A percentile compares a stretch with the other conserved stretches of the same genome.
These are phyloP conservation scores for Ctenodactylus gundi DNA, from an alignment of 2,113 vertebrate species.

Conservation along the genomic window DNA sequence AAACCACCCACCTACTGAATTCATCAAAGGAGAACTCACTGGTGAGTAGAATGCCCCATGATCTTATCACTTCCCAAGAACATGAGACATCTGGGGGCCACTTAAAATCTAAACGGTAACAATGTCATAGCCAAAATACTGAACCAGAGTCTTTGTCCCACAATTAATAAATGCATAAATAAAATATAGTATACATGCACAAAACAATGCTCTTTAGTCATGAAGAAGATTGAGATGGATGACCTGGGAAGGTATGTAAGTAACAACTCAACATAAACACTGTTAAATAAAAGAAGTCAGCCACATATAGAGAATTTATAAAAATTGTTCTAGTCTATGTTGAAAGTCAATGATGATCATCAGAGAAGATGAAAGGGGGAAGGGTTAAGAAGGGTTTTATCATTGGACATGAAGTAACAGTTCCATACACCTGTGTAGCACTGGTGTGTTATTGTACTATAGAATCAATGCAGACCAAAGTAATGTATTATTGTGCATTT, in stretches of 20 bases:
- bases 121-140: not conserved
- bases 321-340: not conserved
- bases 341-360: not conserved
- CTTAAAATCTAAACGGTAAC: too few relatives aligned
- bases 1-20: too few relatives aligned
- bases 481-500: not conserved
- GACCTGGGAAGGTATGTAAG: too few relatives aligned
- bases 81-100: too few relatives aligned
- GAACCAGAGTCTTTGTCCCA: not conserved
- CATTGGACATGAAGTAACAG: not conserved
- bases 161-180: not conserved
- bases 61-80: too few relatives aligned
- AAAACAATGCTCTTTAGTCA: not conserved
- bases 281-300: not conserved
- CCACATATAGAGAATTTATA: not conserved
- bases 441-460: accelerated
- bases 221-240: not conserved
- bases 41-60: too few relatives aligned
- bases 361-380: not conserved
- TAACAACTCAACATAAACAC: too few relatives aligned
- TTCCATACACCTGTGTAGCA: not conserved
- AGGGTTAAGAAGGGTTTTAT: not conserved
- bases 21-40: too few relatives aligned
- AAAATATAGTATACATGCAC: not conserved
- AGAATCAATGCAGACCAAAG: not conserved